phyloP scores from a whole-genome alignment of 2,113 vertebrate species.

The Sinocyclocheilus anophthalmus region DNA sequence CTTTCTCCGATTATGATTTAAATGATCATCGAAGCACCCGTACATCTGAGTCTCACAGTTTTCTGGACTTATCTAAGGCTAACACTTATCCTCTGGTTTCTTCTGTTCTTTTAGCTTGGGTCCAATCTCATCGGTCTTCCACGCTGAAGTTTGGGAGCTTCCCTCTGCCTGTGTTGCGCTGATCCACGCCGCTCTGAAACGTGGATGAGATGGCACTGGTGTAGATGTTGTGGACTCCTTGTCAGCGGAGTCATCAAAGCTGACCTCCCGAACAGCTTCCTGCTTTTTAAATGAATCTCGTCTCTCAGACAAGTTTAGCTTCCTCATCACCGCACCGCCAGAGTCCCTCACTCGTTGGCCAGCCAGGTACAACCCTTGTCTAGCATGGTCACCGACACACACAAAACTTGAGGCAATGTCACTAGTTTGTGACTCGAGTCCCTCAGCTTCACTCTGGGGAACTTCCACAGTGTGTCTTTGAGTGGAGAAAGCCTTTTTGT shows the following conservation, averaged over 20 bases:
- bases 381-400: constrained; percentile 72
- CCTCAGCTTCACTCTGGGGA: constrained; percentile 69
- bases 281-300: constrained; percentile 95
- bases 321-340: constrained; percentile 85
- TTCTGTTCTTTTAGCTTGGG: constrained; percentile 74
- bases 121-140: constrained; percentile 67
- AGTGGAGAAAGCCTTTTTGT: constrained; percentile 70
- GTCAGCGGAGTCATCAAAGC: constrained; percentile 77
- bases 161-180: constrained; percentile 52
- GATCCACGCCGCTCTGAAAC: constrained; percentile 69
- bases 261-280: constrained; percentile 91
- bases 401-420: constrained; percentile 64
- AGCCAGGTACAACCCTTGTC: constrained; percentile 65
- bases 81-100: constrained; percentile 49
- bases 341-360: constrained; percentile 61
- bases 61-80: constrained; percentile 27
- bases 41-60: constrained; percentile 28
- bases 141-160: constrained; percentile 43
- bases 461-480: constrained; percentile 78
- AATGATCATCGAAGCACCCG: constrained; percentile 21
- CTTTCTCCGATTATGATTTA: neutral
- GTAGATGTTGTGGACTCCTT: constrained; percentile 31
- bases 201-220: constrained; percentile 40
- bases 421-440: constrained; percentile 61
- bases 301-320: constrained; percentile 86